These are phyloP conservation scores for Phyllotis vaccarum DNA, from an alignment of 2,797 vertebrate species.

Conservation along the genomic window DNA sequence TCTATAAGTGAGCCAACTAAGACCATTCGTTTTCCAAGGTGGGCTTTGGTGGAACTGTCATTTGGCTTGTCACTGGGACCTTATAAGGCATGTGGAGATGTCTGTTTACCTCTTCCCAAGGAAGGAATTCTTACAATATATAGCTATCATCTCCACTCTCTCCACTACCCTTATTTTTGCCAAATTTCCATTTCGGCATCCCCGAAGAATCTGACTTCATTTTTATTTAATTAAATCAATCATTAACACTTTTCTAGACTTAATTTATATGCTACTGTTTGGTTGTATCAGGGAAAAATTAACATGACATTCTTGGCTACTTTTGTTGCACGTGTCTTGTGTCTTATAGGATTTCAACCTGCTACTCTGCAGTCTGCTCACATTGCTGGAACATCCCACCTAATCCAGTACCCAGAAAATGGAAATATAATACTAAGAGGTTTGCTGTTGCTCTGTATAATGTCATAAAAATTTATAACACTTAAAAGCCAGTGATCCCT, in stretches of 20 bases:
- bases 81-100: neutral
- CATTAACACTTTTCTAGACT: constrained; percentile 23
- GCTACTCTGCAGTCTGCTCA: constrained; percentile 10
- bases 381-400: constrained; percentile 69
- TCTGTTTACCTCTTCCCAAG: neutral
- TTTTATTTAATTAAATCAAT: constrained; percentile 63
- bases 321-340: constrained; percentile 14
- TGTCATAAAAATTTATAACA: constrained; percentile 72
- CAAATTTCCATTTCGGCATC: constrained; percentile 25
- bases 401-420: constrained; percentile 75
- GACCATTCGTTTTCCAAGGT: neutral
- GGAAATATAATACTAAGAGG: constrained; percentile 66
- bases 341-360: constrained; percentile 47
- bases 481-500: constrained; percentile 55
- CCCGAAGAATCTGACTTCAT: constrained; percentile 28
- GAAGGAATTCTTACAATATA: constrained; percentile 1
- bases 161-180: neutral
- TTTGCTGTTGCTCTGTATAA: constrained; percentile 58
- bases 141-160: neutral
- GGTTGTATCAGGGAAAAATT: neutral
- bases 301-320: constrained; percentile 27
- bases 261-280: neutral
- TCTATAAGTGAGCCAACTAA: neutral
- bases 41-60: neutral
- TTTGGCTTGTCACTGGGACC: neutral